phyloP scores from a whole-genome alignment of 1,140 invertebrate species.

The Sitodiplosis mosellana region DNA sequence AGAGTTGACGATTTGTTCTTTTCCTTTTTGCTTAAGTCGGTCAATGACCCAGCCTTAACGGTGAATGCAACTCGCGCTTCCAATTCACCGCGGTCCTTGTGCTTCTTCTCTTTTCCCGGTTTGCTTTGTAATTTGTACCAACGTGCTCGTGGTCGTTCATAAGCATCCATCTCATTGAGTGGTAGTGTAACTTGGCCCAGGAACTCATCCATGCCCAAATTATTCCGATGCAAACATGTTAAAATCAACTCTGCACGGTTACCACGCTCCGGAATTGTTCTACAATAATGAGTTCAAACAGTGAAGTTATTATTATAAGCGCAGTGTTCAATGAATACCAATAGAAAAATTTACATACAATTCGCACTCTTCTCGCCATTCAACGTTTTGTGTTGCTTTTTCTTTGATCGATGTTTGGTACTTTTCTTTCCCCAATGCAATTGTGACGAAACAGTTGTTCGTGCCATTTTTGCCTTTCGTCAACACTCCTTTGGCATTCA shows the following conservation, averaged over 20 bases:
- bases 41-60: constrained; percentile 69
- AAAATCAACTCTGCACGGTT: constrained; percentile 72
- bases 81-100: constrained; percentile 73
- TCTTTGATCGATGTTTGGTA: constrained; percentile 91
- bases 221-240: constrained; percentile 72
- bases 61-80: constrained; percentile 77
- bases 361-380: constrained; percentile 94
- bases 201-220: constrained; percentile 84
- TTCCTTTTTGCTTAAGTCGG: constrained; percentile 66
- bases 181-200: constrained; percentile 68
- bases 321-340: neutral
- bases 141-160: constrained; percentile 71
- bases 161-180: constrained; percentile 71
- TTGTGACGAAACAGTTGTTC: constrained; percentile 91
- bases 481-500: constrained; percentile 48
- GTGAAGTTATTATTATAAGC: neutral
- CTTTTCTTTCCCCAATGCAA: constrained; percentile 84
- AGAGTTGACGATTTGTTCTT: constrained; percentile 62
- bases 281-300: constrained; percentile 20
- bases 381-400: constrained; percentile 59
- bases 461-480: constrained; percentile 79
- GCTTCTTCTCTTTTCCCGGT: constrained; percentile 58
- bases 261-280: constrained; percentile 64
- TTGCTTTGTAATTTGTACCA: constrained; percentile 46
- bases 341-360: constrained; percentile 37